Evolutionary conservation across 2,797 vertebrate genomes (phyloP), one percentile per base, ranked within the genome.

Genomic region (Malacoctenus gilli): DNA sequence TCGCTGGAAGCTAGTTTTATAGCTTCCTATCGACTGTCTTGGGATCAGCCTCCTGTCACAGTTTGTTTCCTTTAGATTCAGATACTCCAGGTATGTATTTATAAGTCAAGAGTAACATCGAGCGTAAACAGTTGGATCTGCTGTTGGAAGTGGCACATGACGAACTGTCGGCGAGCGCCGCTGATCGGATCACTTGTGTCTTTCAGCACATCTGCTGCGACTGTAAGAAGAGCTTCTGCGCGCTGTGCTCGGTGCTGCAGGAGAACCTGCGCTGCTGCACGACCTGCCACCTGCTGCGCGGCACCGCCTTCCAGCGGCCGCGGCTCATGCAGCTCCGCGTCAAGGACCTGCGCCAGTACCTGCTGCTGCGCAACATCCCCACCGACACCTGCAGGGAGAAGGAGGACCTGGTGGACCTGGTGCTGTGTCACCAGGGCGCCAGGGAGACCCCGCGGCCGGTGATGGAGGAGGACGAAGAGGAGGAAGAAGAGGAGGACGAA

Each of bases 201-300:
- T 38, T 2, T 42, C 84, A 99, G 97, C 95, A 98, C 10, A 87
- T 98, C 61, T 99, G 97, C 54, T 95, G 92, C 47, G 96, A 99
- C 69, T 98, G 97, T 88, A 96, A 95, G 90, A 96, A 96, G 90
- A 95, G 95, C 59, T 99, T 96, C 74, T 99, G 97, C 68, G 94
- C 95, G 0, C 83, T 98, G 48, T 99, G 97, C 76, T 98, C 95
- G 0, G 93, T 96, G 75, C 91, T 90, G 28, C 94, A 95, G 87
- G 96, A 96, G 81, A 94, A 94, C 59, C 91, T 96, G 79, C 89
- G 95, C 43, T 89, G 96, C 87, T 99, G 97, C 55, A 82, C 83
- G 31, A 98, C 95, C 46, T 99, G 97, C 66, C 94, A 98, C 86
- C 75, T 98, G 71, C 71, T 99, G 69, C 95, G 94, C 53, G 91